Evolutionary conservation across 1,140 invertebrate genomes (phyloP).

Genomic region (Lordiphosa mommai): DNA sequence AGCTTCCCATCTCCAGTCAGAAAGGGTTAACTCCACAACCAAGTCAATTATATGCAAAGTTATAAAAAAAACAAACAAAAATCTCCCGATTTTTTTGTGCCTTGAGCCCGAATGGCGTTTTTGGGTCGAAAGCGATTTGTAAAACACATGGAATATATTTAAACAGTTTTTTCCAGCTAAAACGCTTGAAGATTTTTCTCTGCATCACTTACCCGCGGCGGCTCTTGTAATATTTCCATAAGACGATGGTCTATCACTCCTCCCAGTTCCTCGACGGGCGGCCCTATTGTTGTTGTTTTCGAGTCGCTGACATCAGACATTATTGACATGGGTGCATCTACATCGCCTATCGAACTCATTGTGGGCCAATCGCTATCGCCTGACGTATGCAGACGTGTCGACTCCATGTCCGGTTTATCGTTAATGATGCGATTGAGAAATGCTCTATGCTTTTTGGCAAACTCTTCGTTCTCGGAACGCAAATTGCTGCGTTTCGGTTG

Average conservation of each 20-base stretch:
- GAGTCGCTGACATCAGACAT: conserved; percentile 36
- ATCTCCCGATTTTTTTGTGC: no score
- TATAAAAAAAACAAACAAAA: no score
- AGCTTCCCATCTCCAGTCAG: no score
- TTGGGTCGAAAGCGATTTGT: no score
- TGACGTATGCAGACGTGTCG: background rate
- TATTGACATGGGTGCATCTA: conserved; percentile 30
- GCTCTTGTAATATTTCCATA: conserved; percentile 34
- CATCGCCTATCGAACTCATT: conserved; percentile 15
- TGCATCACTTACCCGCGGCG: conserved; percentile 50
- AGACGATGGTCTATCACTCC: conserved; percentile 43
- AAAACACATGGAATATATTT: no score
- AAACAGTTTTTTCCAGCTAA: no score
- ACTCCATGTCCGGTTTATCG: conserved; percentile 22
- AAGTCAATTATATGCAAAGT: no score
- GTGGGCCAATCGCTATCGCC: conserved; percentile 22
- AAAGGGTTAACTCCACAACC: no score
- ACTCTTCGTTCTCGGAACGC: conserved; percentile 82
- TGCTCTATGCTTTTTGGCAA: conserved; percentile 82
- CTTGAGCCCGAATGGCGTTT: no score
- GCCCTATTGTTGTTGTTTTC: conserved; percentile 2
- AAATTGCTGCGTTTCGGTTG: conserved; percentile 62
- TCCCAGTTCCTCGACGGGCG: background rate
- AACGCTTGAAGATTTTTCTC: no score
- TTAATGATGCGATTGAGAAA: conserved; percentile 80